phyloP scores from a whole-genome alignment of 2,113 vertebrate genomes.

The Periophthalmus modestus region DNA sequence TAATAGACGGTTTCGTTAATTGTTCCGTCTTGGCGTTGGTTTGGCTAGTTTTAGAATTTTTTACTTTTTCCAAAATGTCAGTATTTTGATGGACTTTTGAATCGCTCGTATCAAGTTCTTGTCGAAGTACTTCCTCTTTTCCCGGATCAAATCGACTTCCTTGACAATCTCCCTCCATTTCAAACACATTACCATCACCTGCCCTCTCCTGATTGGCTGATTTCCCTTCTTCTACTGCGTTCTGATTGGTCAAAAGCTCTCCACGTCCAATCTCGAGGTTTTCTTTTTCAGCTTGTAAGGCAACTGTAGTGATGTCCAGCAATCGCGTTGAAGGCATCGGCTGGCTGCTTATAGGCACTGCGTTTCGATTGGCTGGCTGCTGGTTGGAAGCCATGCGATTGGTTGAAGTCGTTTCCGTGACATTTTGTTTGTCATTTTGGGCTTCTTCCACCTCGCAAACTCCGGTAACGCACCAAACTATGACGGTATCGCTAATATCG shows the following conservation, averaged over 20 bases:
- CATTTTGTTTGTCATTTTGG: conserved; percentile 1
- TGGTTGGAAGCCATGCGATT: conserved; percentile 25
- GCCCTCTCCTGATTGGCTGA: not conserved
- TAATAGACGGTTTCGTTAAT: conserved; percentile 9
- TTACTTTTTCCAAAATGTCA: not conserved
- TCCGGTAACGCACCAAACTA: conserved; percentile 58
- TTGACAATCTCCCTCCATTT: not conserved
- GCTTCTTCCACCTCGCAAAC: conserved; percentile 40
- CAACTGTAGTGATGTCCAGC: conserved; percentile 17
- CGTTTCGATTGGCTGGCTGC: conserved; percentile 31
- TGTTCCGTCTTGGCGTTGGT: conserved; percentile 1
- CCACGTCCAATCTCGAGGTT: no score
- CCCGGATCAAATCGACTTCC: not conserved
- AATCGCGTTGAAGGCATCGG: conserved; percentile 51
- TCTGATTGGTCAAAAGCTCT: not conserved
- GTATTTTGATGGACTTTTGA: not conserved
- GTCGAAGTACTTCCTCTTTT: not conserved
- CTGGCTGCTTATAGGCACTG: conserved; percentile 58
- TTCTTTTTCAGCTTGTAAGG: not conserved
- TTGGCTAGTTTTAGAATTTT: not conserved
- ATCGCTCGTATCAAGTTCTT: not conserved
- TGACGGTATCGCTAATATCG: conserved; percentile 14
- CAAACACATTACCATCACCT: not conserved
- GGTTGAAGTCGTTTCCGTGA: conserved; percentile 1
- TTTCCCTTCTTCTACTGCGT: not conserved